These are phyloP conservation scores for Glaucomys volans DNA, from an alignment of 2,113 vertebrate genomes.

Conservation along the genomic window DNA sequence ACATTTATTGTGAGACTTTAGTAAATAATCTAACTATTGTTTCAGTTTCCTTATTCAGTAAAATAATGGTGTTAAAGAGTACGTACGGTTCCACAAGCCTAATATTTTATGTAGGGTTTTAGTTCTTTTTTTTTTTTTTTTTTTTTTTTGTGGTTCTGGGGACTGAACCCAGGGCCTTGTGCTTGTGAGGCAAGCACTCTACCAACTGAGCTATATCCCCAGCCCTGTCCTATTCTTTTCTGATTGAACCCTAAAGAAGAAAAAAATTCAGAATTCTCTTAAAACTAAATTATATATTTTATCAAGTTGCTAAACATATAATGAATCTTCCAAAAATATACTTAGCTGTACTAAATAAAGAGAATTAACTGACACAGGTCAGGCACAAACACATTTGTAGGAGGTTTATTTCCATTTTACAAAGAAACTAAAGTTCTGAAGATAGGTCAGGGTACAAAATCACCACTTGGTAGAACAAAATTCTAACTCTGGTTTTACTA, in stretches of 20 bases:
- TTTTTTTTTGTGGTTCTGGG: too few species aligned
- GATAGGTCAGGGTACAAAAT: background rate
- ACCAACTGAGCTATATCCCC: too few species aligned
- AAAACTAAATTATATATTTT: constrained; percentile 10
- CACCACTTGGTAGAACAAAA: background rate
- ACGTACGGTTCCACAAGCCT: background rate
- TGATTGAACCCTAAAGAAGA: background rate
- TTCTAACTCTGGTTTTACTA: background rate
- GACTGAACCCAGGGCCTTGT: too few species aligned
- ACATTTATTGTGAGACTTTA: background rate
- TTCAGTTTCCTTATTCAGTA: background rate
- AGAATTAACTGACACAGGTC: background rate
- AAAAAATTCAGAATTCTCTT: background rate
- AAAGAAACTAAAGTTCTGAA: constrained; percentile 25
- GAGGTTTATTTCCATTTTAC: constrained; percentile 49
- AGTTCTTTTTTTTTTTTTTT: too few species aligned
- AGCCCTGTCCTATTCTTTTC: background rate
- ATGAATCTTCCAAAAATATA: background rate
- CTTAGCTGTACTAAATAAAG: background rate
- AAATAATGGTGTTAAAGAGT: background rate
- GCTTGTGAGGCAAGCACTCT: too few species aligned
- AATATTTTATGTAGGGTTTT: constrained; percentile 4
- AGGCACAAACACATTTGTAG: background rate
- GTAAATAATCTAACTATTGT: background rate
- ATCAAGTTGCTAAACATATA: constrained; percentile 1